Evolutionary conservation across 2,888 invertebrate genomes (phyloP).

Genomic region (Argyresthia goedartella): DNA sequence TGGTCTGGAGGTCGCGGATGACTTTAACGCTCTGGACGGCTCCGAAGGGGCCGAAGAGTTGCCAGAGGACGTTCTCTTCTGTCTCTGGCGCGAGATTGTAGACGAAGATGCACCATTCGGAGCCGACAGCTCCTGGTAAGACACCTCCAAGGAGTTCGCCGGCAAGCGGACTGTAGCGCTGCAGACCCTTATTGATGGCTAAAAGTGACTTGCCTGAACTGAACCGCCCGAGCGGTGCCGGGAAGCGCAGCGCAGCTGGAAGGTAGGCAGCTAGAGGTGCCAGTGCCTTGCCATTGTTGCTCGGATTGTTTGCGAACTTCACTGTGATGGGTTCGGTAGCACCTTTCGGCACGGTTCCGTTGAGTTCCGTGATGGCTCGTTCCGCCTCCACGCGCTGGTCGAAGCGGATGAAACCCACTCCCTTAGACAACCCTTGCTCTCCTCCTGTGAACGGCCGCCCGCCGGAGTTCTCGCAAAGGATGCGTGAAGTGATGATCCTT

Average conservation of each 20-base stretch:
- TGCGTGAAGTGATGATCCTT: conserved; percentile 95
- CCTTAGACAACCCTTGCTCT: conserved; percentile 88
- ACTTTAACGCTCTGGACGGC: conserved; percentile 95
- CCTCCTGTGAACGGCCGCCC: conserved; percentile 74
- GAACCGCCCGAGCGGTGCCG: conserved; percentile 79
- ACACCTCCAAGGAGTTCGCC: conserved; percentile 85
- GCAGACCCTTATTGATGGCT: conserved; percentile 81
- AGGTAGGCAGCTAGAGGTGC: conserved; percentile 88
- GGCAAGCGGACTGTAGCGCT: conserved; percentile 89
- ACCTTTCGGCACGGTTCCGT: conserved; percentile 90
- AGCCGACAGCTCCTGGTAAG: conserved; percentile 80
- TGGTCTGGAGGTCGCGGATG: conserved; percentile 90
- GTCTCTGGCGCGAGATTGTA: conserved; percentile 97
- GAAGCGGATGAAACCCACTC: conserved; percentile 94
- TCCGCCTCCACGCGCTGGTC: conserved; percentile 95
- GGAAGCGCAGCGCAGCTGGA: conserved; percentile 77
- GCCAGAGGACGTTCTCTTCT: conserved; percentile 96
- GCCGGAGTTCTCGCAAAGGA: conserved; percentile 96
- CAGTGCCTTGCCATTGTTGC: conserved; percentile 85
- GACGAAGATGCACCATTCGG: conserved; percentile 95
- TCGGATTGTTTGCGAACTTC: conserved; percentile 95
- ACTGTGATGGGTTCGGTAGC: conserved; percentile 93
- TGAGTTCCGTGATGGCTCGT: conserved; percentile 90
- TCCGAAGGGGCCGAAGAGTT: conserved; percentile 95
- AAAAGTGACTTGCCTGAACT: conserved; percentile 93